phyloP scores from a whole-genome alignment of 2,888 invertebrate genomes.

The Pachliopta kotzebuea region DNA sequence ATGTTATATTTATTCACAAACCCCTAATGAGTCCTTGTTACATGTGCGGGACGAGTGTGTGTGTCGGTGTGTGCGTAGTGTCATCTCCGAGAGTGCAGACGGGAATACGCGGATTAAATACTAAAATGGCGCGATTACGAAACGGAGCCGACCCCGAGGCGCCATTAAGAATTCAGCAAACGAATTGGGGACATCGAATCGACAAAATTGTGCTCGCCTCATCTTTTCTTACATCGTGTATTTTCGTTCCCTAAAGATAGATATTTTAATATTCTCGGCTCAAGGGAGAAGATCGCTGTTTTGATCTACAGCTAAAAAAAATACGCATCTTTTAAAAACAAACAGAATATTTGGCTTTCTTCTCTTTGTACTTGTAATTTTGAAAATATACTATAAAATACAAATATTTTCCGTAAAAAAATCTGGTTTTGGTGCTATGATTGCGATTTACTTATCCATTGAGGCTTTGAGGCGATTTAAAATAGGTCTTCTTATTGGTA shows the following conservation, averaged over 20 bases:
- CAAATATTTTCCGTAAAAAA: constrained; percentile 51
- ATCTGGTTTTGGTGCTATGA: not conserved
- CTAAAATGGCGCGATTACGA: constrained; percentile 64
- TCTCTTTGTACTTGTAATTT: constrained; percentile 55
- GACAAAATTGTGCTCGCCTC: constrained; percentile 73
- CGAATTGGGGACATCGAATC: constrained; percentile 77
- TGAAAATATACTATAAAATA: constrained; percentile 53
- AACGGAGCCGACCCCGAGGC: constrained; percentile 57
- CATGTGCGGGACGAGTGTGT: no score
- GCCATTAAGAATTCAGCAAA: constrained; percentile 74
- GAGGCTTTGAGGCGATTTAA: no score
- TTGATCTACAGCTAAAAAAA: constrained; percentile 64
- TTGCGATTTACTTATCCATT: not conserved
- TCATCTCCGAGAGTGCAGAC: constrained; percentile 35
- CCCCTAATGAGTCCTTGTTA: constrained; percentile 61
- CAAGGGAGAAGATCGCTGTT: constrained; percentile 62
- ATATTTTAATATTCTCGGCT: constrained; percentile 69
- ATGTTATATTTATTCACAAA: constrained; percentile 20
- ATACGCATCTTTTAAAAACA: constrained; percentile 57
- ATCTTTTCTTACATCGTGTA: constrained; percentile 70
- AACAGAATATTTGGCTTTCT: constrained; percentile 49
- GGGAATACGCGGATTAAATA: constrained; percentile 67
- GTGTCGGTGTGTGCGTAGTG: no score
- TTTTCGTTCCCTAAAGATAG: constrained; percentile 57
- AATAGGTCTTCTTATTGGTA: no score